Evolutionary conservation across 2,797 vertebrate genomes (phyloP), one percentile per base, ranked within the genome.

Genomic region (Muraenolepis orangiensis): DNA sequence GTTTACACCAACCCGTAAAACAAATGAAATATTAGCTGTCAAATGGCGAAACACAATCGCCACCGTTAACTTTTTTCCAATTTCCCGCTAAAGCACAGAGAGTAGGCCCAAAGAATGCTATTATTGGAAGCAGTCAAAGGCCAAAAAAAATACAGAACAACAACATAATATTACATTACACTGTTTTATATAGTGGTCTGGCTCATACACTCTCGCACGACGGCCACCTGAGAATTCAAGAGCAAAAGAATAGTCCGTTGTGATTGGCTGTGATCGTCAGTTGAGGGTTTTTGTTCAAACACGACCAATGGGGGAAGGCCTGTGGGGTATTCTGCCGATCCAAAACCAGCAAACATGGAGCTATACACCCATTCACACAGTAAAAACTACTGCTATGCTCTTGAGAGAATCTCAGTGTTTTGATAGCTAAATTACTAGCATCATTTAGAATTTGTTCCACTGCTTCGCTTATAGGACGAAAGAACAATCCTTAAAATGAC

Each of bases 131-230:
- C 89, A 89, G 89, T 88, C 90, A 77, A 86, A 88, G 82, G 51
- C 51, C 51, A 57, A 23, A n/a, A 23, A 30, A 36, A 20, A 40
- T 11, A 87, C 78, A 80, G 81, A 77, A 84, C 34, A n/a, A n/a
- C n/a, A n/a, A n/a, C 28, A 1, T 23, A 13, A 73, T 16, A 7
- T 69, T 30, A 69, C 32, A 78, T 84, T 84, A 84, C 78, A 88
- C 81, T 83, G 79, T 84, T 85, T 79, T 66, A 81, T 76, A 71
- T 89, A 91, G 91, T 90, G 89, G 89, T 92, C 85, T 86, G 83
- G 85, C 80, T 84, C 74, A 82, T 31, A 72, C 79, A 84, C 72
- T 71, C 69, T 74, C 67, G 78, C 76, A 86, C 69, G 71, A 76
- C 23, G 83, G 78, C 81, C 86, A 87, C 84, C 89, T 88, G 90